Evolutionary conservation across 35 echinoderm and acorn worm genomes (phyloP), one percentile per base, ranked within the genome.

Genomic region (Diadema setosum): DNA sequence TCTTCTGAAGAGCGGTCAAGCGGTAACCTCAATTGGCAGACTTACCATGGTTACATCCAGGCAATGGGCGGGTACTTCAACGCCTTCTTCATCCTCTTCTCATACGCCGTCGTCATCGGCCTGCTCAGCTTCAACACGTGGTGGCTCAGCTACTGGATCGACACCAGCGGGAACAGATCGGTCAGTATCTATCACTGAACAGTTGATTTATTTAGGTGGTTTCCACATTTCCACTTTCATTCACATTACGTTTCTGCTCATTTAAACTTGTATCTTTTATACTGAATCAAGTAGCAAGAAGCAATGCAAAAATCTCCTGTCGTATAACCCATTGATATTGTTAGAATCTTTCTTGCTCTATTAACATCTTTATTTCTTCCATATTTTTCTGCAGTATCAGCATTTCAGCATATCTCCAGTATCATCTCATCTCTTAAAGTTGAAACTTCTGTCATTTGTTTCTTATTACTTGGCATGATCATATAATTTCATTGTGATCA

Each of bases 61-160:
- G 91, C 95, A 21, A 84, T 76, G 43, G 95, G 95, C 14, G 95
- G 95, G 20, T 97, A 93, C n/a, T 24, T 60, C 35, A 80, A 93
- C 37, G 57, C 87, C n/a, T 32, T 82, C 15, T 21, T 81, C 21
- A 76, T 92, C 73, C 17, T 90, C 0, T 17, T 97, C 0, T 41
- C 81, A n/a, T 97, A 90, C 59, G 55, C 87, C 1, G 2, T 93
- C 3, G 56, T 70, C 32, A 65, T 93, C 34, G 90, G 56, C 5
- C 8, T 86, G 1, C 41, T 86, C 3, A 87, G 83, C 21, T 87
- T 93, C 25, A 89, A 89, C 75, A 93, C 83, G 64, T 97, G 95
- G 95, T 97, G 95, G 95, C 83, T 97, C 2, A 93, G 73, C 65
- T 90, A 59, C 35, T 97, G 95, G 95, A 87, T 97, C 26, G 45